A percentile compares a stretch with the other conserved stretches of the same genome.
These are phyloP conservation scores for Neotragus moschatus DNA, from an alignment of 2,113 vertebrate species.

Conservation along the genomic window DNA sequence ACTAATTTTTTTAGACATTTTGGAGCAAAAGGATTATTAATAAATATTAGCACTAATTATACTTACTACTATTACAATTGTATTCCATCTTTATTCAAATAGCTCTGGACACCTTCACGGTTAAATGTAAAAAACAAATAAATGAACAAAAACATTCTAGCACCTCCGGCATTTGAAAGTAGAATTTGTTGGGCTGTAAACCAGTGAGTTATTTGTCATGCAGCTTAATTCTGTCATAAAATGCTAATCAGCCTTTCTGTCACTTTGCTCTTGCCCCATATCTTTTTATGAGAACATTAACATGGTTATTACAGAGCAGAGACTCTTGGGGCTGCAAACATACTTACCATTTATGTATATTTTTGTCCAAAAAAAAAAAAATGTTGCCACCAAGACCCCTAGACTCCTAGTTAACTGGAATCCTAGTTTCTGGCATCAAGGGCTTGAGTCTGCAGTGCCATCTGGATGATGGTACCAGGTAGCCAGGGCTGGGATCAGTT, in stretches of 20 bases:
- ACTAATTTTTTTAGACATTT: slow-evolving; percentile 7
- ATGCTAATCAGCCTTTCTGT: slow-evolving; percentile 83
- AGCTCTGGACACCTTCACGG: slow-evolving; percentile 24
- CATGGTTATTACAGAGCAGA: slow-evolving; percentile 80
- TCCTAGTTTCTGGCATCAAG: slow-evolving; percentile 22
- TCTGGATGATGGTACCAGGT: slow-evolving; percentile 8
- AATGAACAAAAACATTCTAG: slow-evolving; percentile 56
- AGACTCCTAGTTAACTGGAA: slow-evolving; percentile 25
- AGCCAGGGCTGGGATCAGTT: neutral
- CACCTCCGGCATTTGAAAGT: slow-evolving; percentile 67
- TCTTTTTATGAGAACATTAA: slow-evolving; percentile 86
- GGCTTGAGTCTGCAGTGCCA: neutral
- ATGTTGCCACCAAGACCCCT: slow-evolving; percentile 16
- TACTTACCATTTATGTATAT: slow-evolving; percentile 76
- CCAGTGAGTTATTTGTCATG: slow-evolving; percentile 79
- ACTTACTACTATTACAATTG: slow-evolving; percentile 14
- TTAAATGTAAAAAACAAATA: slow-evolving; percentile 55
- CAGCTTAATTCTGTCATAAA: slow-evolving; percentile 84
- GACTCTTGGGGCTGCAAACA: slow-evolving; percentile 82
- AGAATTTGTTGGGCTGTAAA: slow-evolving; percentile 77
- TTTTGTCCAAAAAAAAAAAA: slow-evolving; percentile 50
- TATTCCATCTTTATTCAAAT: slow-evolving; percentile 20
- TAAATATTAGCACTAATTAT: slow-evolving; percentile 22
- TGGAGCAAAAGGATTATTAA: slow-evolving; percentile 9
- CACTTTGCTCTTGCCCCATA: slow-evolving; percentile 80